Base-by-base conservation (phyloP, 2,113 vertebrate genomes). In the Melanostigma gelatinosum region DNA sequence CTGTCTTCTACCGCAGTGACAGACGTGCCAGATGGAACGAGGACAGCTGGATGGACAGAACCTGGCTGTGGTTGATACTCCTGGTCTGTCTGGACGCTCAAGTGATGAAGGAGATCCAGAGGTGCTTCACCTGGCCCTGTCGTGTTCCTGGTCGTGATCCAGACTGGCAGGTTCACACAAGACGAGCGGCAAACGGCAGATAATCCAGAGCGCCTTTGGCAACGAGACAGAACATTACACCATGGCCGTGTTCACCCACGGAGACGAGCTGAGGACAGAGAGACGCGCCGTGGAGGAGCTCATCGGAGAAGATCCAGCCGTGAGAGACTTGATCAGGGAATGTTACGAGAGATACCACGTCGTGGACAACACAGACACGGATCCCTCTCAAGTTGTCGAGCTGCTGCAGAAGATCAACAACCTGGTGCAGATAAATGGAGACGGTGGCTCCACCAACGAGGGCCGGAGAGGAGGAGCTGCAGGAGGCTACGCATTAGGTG, bases 231-330 rank as follows among this genome's bases (percentile, higher is more conserved):
- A 1, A 10, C n/a, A 72, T 20, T 16, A 10, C 36, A 72, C 69
- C 38, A 29, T 72, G 69, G 36, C 24, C 38, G 22, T 72, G 70
- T 72, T 72, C 24, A 34, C 55, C 8, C 8, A 38, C 22, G 40
- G 18, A 46, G 55, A 72, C 10, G 55, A 72, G 27, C 55, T 72
- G 70, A 46, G 11, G 70, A 22, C 38, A 2, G 55, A 57, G 0
- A 36, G 34, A 27, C 1, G n/a, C 16, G 6, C 22, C 54, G 12
- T 58, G 6, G 36, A 72, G 15, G 24, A 46, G 6, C 5, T 44
- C 1, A 40, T 71, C 8, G 52, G 52, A 18, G 13, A 2, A 12
- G 15, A 60, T 44, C 38, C 4, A 20, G 52, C 50, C 7, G 36
- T 72, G 15, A 3, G 24, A 29, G 55, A 32, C 27, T 22, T 72